These are phyloP conservation scores for Cyprinella venusta DNA, from an alignment of 2,797 vertebrate species.

Conservation along the genomic window DNA sequence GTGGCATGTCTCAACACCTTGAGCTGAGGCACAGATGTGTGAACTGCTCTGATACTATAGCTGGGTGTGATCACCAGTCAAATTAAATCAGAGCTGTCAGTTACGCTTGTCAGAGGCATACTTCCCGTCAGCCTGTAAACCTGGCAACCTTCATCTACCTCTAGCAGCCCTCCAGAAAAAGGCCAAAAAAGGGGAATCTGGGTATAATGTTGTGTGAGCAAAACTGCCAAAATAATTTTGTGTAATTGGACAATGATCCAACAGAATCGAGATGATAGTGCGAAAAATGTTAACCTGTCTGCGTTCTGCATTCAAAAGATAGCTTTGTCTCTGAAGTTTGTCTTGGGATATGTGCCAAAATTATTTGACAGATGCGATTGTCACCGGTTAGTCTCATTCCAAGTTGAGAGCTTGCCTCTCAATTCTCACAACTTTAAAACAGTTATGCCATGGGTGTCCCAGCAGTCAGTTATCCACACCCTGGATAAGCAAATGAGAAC, in stretches of 20 bases:
- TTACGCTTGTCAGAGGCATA: slow-evolving; percentile 71
- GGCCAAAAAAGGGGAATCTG: slow-evolving; percentile 53
- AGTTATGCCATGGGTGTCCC: slow-evolving; percentile 45
- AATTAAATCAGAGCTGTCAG: slow-evolving; percentile 82
- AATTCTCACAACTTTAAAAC: slow-evolving; percentile 40
- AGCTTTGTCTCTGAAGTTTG: slow-evolving; percentile 52
- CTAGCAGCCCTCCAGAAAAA: slow-evolving; percentile 46
- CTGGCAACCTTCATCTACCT: slow-evolving; percentile 60
- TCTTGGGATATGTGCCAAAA: slow-evolving; percentile 41
- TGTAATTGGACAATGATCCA: slow-evolving; percentile 61
- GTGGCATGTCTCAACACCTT: slow-evolving; percentile 75
- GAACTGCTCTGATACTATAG: slow-evolving; percentile 79
- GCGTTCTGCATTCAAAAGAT: slow-evolving; percentile 41
- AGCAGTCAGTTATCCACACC: slow-evolving; percentile 55
- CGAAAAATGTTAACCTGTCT: slow-evolving; percentile 42
- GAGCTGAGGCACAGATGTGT: slow-evolving; percentile 76
- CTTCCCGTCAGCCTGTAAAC: slow-evolving; percentile 48
- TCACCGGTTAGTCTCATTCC: slow-evolving; percentile 34
- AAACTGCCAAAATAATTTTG: slow-evolving; percentile 59
- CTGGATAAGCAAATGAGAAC: slow-evolving; percentile 54
- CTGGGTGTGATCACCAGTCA: slow-evolving; percentile 83
- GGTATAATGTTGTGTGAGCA: slow-evolving; percentile 54
- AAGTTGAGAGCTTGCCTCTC: slow-evolving; percentile 35
- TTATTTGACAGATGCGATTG: slow-evolving; percentile 52
- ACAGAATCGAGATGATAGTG: slow-evolving; percentile 36